phyloP scores from a whole-genome alignment of 2,888 invertebrate species.

The Caenorhabditis doughertyi region DNA sequence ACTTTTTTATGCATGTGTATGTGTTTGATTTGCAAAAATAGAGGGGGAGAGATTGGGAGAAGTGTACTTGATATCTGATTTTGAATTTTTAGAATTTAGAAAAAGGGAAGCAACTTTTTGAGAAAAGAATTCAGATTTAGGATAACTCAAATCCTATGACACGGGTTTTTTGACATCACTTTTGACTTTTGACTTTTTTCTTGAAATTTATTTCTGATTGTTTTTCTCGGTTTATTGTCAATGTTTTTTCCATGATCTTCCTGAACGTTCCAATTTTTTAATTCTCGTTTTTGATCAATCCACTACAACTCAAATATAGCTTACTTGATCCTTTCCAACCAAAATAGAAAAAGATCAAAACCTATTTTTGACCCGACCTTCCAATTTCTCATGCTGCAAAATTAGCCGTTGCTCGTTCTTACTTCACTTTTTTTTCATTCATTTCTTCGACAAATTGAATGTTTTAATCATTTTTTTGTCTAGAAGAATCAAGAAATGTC shows the following conservation, averaged over 20 bases:
- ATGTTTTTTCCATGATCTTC: too few relatives aligned
- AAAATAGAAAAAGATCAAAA: constrained; percentile 1
- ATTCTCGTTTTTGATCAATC: too few relatives aligned
- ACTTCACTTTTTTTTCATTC: background rate
- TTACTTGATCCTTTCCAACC: too few relatives aligned
- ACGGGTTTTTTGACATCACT: too few relatives aligned
- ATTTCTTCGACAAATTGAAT: constrained; percentile 4
- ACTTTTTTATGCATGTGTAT: constrained; percentile 22
- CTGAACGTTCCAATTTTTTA: too few relatives aligned
- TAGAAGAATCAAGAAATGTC: constrained; percentile 5
- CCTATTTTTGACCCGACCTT: background rate
- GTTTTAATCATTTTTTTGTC: constrained; percentile 19
- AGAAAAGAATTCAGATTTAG: constrained; percentile 2
- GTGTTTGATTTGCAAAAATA: constrained; percentile 11
- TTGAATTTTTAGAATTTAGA: constrained; percentile 3
- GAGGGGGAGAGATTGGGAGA: constrained; percentile 1
- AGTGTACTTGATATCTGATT: constrained; percentile 36
- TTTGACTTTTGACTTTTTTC: too few relatives aligned
- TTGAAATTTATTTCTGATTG: too few relatives aligned
- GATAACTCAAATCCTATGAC: too few relatives aligned
- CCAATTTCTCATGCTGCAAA: background rate
- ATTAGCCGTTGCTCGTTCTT: background rate
- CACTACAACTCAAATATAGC: too few relatives aligned
- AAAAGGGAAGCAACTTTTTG: background rate
- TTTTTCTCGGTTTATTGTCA: too few relatives aligned